phyloP scores from a whole-genome alignment of 1,140 invertebrate genomes.

The Drosophila cardini region DNA sequence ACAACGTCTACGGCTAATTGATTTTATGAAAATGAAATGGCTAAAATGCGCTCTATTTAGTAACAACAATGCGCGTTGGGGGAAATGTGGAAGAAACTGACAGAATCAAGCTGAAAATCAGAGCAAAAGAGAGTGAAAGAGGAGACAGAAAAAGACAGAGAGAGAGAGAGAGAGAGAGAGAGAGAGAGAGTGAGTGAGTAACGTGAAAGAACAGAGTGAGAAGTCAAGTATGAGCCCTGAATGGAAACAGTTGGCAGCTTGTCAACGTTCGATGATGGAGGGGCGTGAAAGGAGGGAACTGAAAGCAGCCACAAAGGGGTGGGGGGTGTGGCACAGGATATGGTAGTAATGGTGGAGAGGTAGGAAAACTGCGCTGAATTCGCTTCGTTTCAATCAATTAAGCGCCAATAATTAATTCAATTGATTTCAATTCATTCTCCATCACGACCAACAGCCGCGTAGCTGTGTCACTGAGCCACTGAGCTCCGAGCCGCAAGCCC shows the following conservation, averaged over 20 bases:
- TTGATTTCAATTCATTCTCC: conserved; percentile 76
- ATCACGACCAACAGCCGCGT: conserved; percentile 28
- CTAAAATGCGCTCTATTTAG: conserved; percentile 80
- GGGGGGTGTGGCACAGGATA: background rate
- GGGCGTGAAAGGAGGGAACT: background rate
- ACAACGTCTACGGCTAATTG: conserved; percentile 61
- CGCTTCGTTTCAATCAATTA: conserved; percentile 82
- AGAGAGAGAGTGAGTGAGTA: conserved; percentile 1
- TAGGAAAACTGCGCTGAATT: conserved; percentile 39
- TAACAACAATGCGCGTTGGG: conserved; percentile 64
- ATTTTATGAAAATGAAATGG: conserved; percentile 76
- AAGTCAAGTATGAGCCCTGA: conserved; percentile 17
- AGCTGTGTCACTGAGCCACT: conserved; percentile 4
- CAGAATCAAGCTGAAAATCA: conserved; percentile 7
- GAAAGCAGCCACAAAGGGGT: conserved; percentile 19
- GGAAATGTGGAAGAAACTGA: background rate
- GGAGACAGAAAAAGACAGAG: background rate
- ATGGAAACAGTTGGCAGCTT: conserved; percentile 53
- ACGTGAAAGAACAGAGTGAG: no score
- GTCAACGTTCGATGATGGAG: conserved; percentile 27
- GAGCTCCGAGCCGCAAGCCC: background rate
- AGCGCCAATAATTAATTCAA: conserved; percentile 83
- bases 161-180: background rate
- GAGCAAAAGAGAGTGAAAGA: conserved; percentile 2
- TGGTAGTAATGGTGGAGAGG: background rate